Conservation (phyloP, 2,797 vertebrate genomes). For the Glyptemys insculpta region DNA sequence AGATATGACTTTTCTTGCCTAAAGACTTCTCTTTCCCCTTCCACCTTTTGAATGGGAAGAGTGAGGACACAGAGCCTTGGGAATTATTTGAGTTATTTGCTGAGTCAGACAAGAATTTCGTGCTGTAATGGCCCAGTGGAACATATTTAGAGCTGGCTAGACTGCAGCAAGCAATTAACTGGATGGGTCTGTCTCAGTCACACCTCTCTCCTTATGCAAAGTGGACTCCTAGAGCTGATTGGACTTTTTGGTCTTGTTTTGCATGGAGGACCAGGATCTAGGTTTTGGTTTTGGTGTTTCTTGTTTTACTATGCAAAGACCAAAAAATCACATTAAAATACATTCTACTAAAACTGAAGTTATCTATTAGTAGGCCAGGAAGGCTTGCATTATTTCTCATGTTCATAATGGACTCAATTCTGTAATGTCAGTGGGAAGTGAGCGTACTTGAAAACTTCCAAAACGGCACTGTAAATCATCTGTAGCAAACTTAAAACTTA, state of each 20-base stretch:
- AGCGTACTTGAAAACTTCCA: not conserved
- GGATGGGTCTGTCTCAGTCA: conserved; percentile 51
- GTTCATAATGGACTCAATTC: conserved; percentile 7
- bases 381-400: conserved; percentile 10
- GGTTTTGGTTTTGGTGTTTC: not conserved
- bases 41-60: conserved; percentile 32
- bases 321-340: not conserved
- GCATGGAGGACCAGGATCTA: conserved; percentile 37
- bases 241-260: conserved; percentile 10
- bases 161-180: conserved; percentile 69
- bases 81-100: conserved; percentile 62
- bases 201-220: conserved; percentile 60
- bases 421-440: conserved; percentile 14
- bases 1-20: conserved; percentile 16
- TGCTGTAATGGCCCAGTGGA: conserved; percentile 55
- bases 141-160: conserved; percentile 64
- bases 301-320: not conserved
- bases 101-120: conserved; percentile 63
- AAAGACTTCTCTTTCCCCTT: conserved; percentile 10
- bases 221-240: conserved; percentile 51
- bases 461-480: conserved; percentile 15
- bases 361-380: conserved; percentile 24
- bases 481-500: conserved; percentile 35
- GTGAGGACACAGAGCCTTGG: conserved; percentile 46
- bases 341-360: conserved; percentile 11